Evolutionary conservation across 2,888 invertebrate species (phyloP).

Genomic region (Polydrusus pterygomalis): DNA sequence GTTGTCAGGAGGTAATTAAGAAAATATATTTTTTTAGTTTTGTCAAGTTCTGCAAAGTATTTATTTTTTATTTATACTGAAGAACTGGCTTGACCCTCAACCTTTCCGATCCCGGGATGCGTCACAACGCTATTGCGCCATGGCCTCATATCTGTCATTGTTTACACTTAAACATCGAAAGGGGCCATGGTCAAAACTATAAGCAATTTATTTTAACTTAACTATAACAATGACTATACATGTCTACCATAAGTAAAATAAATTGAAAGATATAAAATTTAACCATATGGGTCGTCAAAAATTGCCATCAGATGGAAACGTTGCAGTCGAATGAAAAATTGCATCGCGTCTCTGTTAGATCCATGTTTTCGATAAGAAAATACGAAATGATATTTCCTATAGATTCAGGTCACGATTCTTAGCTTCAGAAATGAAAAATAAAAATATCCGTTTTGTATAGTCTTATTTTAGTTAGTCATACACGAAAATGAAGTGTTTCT

Average conservation of each 20-base stretch:
- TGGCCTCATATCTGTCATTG: too few relatives aligned
- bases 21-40: too few relatives aligned
- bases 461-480: neutral
- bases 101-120: too few relatives aligned
- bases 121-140: too few relatives aligned
- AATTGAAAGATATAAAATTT: constrained; percentile 4
- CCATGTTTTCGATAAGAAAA: constrained; percentile 39
- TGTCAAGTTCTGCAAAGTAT: too few relatives aligned
- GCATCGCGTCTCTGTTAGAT: constrained; percentile 37
- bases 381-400: constrained; percentile 38
- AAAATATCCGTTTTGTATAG: neutral
- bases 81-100: too few relatives aligned
- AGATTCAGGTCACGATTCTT: constrained; percentile 31
- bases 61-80: too few relatives aligned
- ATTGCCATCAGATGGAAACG: constrained; percentile 31
- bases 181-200: too few relatives aligned
- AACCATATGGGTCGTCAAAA: constrained; percentile 17
- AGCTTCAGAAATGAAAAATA: neutral
- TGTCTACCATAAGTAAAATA: constrained; percentile 2
- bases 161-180: too few relatives aligned
- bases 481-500: too few relatives aligned
- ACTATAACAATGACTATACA: neutral
- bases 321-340: constrained; percentile 35
- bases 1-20: too few relatives aligned
- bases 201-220: too few relatives aligned